These are phyloP conservation scores for Perodicticus potto DNA, from an alignment of 2,797 vertebrate species.

Conservation along the genomic window DNA sequence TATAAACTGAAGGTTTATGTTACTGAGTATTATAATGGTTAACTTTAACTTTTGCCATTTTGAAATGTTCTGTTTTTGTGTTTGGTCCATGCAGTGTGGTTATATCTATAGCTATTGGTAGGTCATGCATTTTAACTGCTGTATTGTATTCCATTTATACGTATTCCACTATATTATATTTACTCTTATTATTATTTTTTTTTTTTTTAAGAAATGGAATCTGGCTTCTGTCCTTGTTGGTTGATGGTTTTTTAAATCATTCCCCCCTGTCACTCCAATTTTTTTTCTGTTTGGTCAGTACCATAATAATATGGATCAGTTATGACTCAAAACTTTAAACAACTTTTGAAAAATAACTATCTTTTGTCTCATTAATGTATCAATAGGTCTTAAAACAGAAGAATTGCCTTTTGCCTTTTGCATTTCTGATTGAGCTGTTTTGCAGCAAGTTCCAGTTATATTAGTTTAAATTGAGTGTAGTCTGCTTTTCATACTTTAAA, in stretches of 20 bases:
- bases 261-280: neutral
- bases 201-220: neutral
- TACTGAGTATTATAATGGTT: neutral
- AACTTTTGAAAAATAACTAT: slow-evolving; percentile 2
- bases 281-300: neutral
- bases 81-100: neutral
- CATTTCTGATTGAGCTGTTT: neutral
- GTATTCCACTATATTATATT: neutral
- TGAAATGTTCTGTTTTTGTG: neutral
- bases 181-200: neutral
- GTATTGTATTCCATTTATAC: slow-evolving; percentile 5
- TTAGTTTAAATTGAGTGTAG: neutral
- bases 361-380: slow-evolving; percentile 5
- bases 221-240: neutral
- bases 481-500: neutral
- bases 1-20: neutral
- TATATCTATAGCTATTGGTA: neutral
- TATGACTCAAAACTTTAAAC: neutral
- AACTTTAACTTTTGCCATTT: slow-evolving; percentile 31
- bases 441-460: neutral
- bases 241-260: neutral
- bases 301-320: neutral
- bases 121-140: slow-evolving; percentile 29
- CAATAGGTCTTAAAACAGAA: slow-evolving; percentile 9
- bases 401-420: slow-evolving; percentile 6